Base-by-base conservation (phyloP, 2,888 invertebrate genomes). In the Amaurobius ferox region DNA sequence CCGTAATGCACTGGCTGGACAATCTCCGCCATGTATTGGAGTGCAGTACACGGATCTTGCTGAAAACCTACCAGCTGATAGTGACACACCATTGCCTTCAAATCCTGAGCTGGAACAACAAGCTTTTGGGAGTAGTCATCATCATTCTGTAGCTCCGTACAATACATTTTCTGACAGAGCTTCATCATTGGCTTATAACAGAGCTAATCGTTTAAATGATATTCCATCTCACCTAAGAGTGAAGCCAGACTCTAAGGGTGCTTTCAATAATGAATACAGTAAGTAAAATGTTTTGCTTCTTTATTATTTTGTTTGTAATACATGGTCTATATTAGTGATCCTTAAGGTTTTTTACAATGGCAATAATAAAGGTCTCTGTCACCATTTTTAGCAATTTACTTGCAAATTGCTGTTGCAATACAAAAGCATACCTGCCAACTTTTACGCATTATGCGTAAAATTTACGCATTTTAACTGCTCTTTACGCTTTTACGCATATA, bases 51-150 rank as follows among this genome's bases (percentile, higher is more conserved):
- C 88, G 0, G 77, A 87, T 0, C 85, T 92, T 13, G 89, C 90
- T 19, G 40, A 80, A 1, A 86, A 89, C 35, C 89, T 92, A 16
- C 93, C 93, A 2, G 71, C 88, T 0, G 92, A 90, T 87, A 91
- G 91, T 3, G 91, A 92, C 77, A 89, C 89, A 2, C 92, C 92
- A 0, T 90, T 93, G 7, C 93, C 93, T 11, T 90, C 91, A n/a
- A 93, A 93, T 89, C 92, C 92, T 13, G 90, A 91, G 40, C 90
- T 92, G 72, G 92, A 92, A 86, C 91, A 92, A 88, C 90, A 91
- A 79, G 92, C 92, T 1, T 90, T 90, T 79, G 90, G 90, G 71
- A 88, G 88, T 26, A 19, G 26, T 29, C 66, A 79, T 28, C 76
- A 76, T 32, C 81, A 76, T 26, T 19, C 44, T 13, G 13, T 35